Conservation (phyloP, 30 jellyfish, hydroid and myxozoan genomes). For the Hydractinia echinata region DNA sequence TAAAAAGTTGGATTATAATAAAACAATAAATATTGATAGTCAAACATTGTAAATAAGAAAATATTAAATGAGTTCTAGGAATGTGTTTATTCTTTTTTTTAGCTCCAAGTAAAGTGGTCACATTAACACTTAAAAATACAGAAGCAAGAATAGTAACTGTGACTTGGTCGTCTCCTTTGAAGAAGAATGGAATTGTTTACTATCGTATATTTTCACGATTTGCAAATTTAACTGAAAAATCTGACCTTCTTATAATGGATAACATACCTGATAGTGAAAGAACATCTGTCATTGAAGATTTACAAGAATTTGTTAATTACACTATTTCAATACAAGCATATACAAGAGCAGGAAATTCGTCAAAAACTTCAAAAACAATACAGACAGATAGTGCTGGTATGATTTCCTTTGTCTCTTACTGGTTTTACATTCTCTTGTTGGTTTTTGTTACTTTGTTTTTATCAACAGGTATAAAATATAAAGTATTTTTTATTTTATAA, state of each 20-base stretch:
- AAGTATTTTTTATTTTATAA: not conserved
- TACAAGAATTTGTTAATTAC: slow-evolving; percentile 2
- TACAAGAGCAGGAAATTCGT: slow-evolving; percentile 3
- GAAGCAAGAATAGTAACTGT: not conserved
- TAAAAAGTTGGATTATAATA: too few relatives aligned
- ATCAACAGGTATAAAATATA: not conserved
- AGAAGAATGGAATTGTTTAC: slow-evolving; percentile 1
- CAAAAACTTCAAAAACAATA: not conserved
- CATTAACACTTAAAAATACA: not conserved
- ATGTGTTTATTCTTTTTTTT: not conserved
- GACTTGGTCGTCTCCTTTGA: not conserved
- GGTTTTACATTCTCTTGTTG: not conserved
- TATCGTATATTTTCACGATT: not conserved
- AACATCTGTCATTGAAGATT: not conserved
- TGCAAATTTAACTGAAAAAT: not conserved
- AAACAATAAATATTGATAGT: not conserved
- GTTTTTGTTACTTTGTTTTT: not conserved
- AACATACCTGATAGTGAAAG: not conserved
- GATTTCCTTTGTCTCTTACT: not conserved
- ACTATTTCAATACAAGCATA: slow-evolving; percentile 16
- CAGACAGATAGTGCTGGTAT: slow-evolving; percentile 6
- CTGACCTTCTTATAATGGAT: not conserved
- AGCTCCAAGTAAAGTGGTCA: not conserved
- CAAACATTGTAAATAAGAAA: not conserved
- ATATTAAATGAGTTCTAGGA: not conserved